Base-by-base conservation (phyloP, 2,113 vertebrate genomes). In the Dipodomys spectabilis region DNA sequence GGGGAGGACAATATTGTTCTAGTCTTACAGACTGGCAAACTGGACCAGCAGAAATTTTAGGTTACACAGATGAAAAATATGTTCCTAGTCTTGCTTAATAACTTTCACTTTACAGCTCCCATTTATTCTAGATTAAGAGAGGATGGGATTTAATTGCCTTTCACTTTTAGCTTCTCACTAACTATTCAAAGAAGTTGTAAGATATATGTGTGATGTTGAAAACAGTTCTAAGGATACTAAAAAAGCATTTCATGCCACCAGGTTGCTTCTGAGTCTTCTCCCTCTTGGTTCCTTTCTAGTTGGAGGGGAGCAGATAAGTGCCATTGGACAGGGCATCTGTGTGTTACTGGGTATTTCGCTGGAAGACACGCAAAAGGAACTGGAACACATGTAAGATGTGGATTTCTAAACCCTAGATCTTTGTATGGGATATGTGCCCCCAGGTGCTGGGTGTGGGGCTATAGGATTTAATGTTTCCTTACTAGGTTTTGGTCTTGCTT, bases 381-480 rank as follows among this genome's bases (percentile, higher is more conserved):
- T 98, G 53, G 99, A 99, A 53, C 99, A 99, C 98, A 99, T 99
- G 99, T 99, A 98, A 99, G 99, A 98, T 85, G n/a, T 0, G 3
- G 20, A 44, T 88, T 94, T 86, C 60, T 69, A 39, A 68, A 28
- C 83, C 53, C 49, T 9, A 80, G 53, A 32, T 93, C 0, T 86
- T 65, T 75, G 35, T 35, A 45, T 44, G 78, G 49, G 62, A 39
- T 69, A 8, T 39, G 30, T 88, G 23, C 3, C 12, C 53, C 53
- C 53, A 57, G 53, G 53, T 57, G 2, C 53, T 57, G 15, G 57
- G 62, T 35, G 53, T 69, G 60, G 85, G 28, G 23, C 28, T 7
- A 25, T 8, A 64, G 11, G 62, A 57, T 57, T 57, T 57, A 57
- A 57, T 16, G 12, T 57, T 57, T 16, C 53, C 53, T 57, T 16